Percentiles rank a stretch among this genome's conserved stretches.
Evolutionary conservation across 1,140 invertebrate genomes (phyloP).

Genomic region (Orius laevigatus): DNA sequence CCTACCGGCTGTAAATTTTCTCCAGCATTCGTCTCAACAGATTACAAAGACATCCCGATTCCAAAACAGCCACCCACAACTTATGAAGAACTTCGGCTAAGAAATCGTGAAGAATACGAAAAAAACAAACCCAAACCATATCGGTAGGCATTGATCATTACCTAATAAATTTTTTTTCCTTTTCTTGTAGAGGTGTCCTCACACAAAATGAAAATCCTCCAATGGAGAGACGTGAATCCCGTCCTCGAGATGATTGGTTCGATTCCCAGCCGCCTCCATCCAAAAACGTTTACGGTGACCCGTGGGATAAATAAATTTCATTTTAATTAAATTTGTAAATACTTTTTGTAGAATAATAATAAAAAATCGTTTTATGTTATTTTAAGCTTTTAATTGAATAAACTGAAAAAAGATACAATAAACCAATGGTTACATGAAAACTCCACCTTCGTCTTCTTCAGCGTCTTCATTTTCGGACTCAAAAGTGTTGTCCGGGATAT

Average conservation of each 20-base stretch:
- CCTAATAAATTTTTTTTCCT: not conserved
- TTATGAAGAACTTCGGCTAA: slow-evolving; percentile 39
- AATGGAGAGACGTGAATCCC: no score
- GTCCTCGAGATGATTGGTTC: no score
- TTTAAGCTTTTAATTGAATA: not conserved
- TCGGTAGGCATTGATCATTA: slow-evolving; percentile 7
- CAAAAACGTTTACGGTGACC: no score
- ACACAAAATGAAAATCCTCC: no score
- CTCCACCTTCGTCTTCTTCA: slow-evolving; percentile 52
- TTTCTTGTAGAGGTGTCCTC: no score
- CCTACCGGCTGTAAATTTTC: no score
- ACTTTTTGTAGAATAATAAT: no score
- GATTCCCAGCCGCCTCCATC: no score
- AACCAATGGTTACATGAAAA: not conserved
- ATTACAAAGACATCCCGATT: slow-evolving; percentile 4
- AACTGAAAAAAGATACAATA: not conserved
- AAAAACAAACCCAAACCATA: slow-evolving; percentile 18
- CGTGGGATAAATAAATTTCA: no score
- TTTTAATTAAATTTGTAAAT: no score
- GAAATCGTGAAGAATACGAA: slow-evolving; percentile 39
- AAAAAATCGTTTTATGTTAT: no score
- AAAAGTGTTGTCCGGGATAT: slow-evolving; percentile 96
- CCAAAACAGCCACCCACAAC: slow-evolving; percentile 24
- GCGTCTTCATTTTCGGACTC: slow-evolving; percentile 93
- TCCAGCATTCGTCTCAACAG: not conserved